Percentiles rank a stretch among this genome's conserved stretches.
Evolutionary conservation across 1,140 invertebrate species (phyloP).

Genomic region (Pachyrhynchus sulphureomaculatus): DNA sequence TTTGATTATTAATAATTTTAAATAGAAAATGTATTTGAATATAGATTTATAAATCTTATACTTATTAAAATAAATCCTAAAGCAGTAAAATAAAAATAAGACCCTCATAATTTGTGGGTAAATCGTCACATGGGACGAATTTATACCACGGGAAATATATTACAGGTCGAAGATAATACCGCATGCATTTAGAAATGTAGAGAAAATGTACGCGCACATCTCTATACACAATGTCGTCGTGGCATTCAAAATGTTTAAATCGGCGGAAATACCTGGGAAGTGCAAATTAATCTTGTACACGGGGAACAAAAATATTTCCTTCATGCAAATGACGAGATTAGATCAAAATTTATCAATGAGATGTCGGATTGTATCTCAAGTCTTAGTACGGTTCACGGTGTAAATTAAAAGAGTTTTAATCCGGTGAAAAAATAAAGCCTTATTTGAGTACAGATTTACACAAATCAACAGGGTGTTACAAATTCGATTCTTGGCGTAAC

Average conservation of each 20-base stretch:
- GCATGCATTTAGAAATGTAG: constrained; percentile 15
- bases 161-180: constrained; percentile 18
- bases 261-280: constrained; percentile 30
- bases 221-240: constrained; percentile 27
- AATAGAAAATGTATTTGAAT: too few species aligned
- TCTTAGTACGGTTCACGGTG: background rate
- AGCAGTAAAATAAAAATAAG: constrained; percentile 8
- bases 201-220: constrained; percentile 22
- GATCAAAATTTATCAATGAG: constrained; percentile 14
- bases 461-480: too few species aligned
- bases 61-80: too few species aligned
- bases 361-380: background rate
- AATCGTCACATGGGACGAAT: constrained; percentile 2
- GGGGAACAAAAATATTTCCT: constrained; percentile 31
- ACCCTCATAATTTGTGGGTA: constrained; percentile 9
- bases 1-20: too few species aligned
- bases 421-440: background rate
- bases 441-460: too few species aligned
- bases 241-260: constrained; percentile 27
- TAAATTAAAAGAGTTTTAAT: background rate
- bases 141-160: constrained; percentile 3
- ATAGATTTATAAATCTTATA: too few species aligned
- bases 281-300: constrained; percentile 29
- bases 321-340: constrained; percentile 30
- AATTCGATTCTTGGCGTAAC: too few species aligned